Evolutionary conservation across 2,113 vertebrate genomes (phyloP).

Genomic region (Anarrhichthys ocellatus): DNA sequence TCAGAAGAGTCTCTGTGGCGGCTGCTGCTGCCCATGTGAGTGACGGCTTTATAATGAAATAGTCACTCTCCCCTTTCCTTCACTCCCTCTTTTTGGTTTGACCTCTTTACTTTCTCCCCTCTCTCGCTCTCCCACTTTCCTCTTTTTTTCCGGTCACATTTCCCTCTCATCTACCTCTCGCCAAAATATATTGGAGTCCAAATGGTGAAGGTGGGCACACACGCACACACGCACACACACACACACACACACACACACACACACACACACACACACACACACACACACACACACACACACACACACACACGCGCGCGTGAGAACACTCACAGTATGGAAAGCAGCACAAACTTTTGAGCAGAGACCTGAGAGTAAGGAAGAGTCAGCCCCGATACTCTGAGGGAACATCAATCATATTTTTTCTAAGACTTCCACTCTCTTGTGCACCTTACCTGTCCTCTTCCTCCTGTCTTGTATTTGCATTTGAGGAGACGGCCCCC

Average conservation of each 20-base stretch:
- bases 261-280: slow-evolving; percentile 12
- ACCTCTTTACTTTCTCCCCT: slow-evolving; percentile 59
- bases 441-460: slow-evolving; percentile 62
- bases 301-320: background rate
- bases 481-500: slow-evolving; percentile 74
- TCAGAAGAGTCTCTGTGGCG: slow-evolving; percentile 62
- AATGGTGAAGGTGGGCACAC: slow-evolving; percentile 44
- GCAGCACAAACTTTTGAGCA: slow-evolving; percentile 66
- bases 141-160: slow-evolving; percentile 38
- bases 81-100: slow-evolving; percentile 53
- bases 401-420: slow-evolving; percentile 77
- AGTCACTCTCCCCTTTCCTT: slow-evolving; percentile 62
- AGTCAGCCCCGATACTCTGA: slow-evolving; percentile 63
- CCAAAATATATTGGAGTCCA: slow-evolving; percentile 47
- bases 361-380: slow-evolving; percentile 62
- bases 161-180: slow-evolving; percentile 51
- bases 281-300: slow-evolving; percentile 28
- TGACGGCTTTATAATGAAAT: slow-evolving; percentile 77
- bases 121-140: slow-evolving; percentile 38
- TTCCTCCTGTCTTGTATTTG: slow-evolving; percentile 68
- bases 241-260: slow-evolving; percentile 34
- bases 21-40: slow-evolving; percentile 65
- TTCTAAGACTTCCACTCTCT: slow-evolving; percentile 68
- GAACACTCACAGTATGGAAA: slow-evolving; percentile 30
- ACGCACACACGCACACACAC: slow-evolving; percentile 16